phyloP scores from a whole-genome alignment of 2,888 invertebrate genomes.

The Epinotia nisella region DNA sequence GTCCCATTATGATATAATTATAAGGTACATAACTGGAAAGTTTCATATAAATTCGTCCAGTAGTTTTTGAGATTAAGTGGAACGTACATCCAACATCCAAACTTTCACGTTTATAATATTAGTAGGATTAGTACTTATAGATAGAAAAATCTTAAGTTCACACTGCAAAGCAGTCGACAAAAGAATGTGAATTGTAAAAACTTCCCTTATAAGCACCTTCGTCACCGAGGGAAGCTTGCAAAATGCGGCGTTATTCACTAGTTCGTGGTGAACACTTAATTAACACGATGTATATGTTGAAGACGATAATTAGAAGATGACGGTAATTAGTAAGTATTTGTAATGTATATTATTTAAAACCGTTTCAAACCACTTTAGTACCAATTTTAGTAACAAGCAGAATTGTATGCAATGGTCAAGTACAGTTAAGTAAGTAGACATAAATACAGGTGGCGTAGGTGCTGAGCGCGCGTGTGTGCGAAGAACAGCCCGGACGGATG shows the following conservation, averaged over 20 bases:
- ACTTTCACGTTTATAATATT: too few relatives aligned
- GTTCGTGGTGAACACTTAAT: background rate
- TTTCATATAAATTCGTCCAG: too few relatives aligned
- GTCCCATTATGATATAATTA: too few relatives aligned
- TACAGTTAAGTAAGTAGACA: conserved; percentile 45
- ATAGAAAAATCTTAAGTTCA: background rate
- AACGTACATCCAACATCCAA: too few relatives aligned
- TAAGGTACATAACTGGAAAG: too few relatives aligned
- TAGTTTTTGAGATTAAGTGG: too few relatives aligned
- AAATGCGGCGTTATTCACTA: background rate
- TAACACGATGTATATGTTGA: background rate
- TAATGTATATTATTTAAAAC: conserved; percentile 17
- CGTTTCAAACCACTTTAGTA: conserved; percentile 26
- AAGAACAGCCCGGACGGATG: conserved; percentile 57
- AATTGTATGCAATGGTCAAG: conserved; percentile 49
- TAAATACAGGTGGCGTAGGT: conserved; percentile 44
- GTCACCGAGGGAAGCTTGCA: conserved; percentile 54
- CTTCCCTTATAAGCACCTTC: conserved; percentile 53
- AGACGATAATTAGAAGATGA: background rate
- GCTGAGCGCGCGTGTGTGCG: conserved; percentile 50
- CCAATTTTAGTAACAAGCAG: conserved; percentile 38
- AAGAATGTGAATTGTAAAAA: conserved; percentile 47
- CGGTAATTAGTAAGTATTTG: conserved; percentile 21
- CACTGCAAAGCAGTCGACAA: conserved; percentile 24
- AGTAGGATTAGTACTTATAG: too few relatives aligned